These are phyloP conservation scores for Zygogramma bicolorata DNA, from an alignment of 2,888 invertebrate species.

Conservation along the genomic window DNA sequence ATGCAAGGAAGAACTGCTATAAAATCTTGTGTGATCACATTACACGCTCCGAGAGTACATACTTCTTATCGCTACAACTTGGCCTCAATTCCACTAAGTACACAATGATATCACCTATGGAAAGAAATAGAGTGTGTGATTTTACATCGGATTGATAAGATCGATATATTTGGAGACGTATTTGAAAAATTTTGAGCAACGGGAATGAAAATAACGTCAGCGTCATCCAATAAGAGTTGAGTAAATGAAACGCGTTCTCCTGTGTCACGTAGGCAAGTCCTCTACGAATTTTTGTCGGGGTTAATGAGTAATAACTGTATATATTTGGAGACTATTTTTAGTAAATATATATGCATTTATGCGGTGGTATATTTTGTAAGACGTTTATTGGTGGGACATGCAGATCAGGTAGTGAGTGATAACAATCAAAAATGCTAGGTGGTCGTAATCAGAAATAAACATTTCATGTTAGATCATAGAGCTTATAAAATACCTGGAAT, in stretches of 20 bases:
- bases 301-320: neutral
- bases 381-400: neutral
- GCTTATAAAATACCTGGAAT: too few species aligned
- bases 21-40: slow-evolving; percentile 40
- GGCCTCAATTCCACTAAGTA: slow-evolving; percentile 42
- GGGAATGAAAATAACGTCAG: slow-evolving; percentile 6
- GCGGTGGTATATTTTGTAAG: neutral
- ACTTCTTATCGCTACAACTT: slow-evolving; percentile 38
- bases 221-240: neutral
- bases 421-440: neutral
- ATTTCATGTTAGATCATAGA: too few species aligned
- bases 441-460: too few species aligned
- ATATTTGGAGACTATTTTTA: neutral
- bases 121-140: slow-evolving; percentile 23
- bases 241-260: neutral
- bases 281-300: neutral
- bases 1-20: slow-evolving; percentile 21
- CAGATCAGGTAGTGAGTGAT: neutral
- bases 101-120: slow-evolving; percentile 41
- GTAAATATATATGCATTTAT: neutral
- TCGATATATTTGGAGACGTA: slow-evolving; percentile 31
- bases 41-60: slow-evolving; percentile 32
- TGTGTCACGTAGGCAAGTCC: slow-evolving; percentile 16
- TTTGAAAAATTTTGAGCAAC: slow-evolving; percentile 27
- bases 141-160: slow-evolving; percentile 36